phyloP scores from a whole-genome alignment of 2,888 invertebrate genomes.

The Hemithea aestivaria region DNA sequence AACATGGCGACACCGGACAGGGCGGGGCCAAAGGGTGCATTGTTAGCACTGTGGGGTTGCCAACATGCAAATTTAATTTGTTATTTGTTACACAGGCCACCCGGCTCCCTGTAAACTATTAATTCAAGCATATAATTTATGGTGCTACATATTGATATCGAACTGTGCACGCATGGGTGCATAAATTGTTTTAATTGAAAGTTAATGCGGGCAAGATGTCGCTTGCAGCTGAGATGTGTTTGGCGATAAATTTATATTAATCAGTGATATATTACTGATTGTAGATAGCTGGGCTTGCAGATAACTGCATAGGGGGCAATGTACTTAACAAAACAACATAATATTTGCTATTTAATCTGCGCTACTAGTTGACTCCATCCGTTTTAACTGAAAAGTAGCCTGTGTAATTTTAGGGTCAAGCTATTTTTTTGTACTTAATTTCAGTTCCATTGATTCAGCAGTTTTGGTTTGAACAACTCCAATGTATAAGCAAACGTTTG shows the following conservation, averaged over 20 bases:
- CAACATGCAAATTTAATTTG: conserved; percentile 74
- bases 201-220: conserved; percentile 61
- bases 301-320: no score
- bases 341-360: no score
- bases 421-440: no score
- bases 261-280: conserved; percentile 6
- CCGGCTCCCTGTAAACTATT: conserved; percentile 55
- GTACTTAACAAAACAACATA: no score
- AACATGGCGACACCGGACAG: conserved; percentile 54
- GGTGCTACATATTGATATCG: conserved; percentile 42
- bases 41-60: conserved; percentile 51
- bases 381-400: no score
- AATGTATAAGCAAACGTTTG: no score
- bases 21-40: conserved; percentile 45
- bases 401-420: no score
- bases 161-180: conserved; percentile 41
- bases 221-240: conserved; percentile 16
- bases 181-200: conserved; percentile 73
- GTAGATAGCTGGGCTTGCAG: conserved; percentile 1
- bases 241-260: conserved; percentile 8
- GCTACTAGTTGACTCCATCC: no score
- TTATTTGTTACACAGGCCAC: conserved; percentile 48
- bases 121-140: conserved; percentile 73
- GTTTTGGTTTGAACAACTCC: no score
- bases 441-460: no score